Evolutionary conservation across 2,888 invertebrate species (phyloP), one percentile per base, ranked within the genome.

Genomic region (Lamproptera curius): DNA sequence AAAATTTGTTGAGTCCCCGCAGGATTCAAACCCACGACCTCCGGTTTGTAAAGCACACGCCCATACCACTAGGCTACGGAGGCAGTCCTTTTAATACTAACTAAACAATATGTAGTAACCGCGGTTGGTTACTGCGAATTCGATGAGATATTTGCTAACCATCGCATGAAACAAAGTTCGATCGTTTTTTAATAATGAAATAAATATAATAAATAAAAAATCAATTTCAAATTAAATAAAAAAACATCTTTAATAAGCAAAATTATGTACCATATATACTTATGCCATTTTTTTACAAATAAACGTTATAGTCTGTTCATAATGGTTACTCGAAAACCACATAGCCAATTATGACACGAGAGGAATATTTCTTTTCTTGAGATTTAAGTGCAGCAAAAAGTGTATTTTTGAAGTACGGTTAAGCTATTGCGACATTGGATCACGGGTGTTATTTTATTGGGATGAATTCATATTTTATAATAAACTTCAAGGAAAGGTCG

Each of bases 381-480:
- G n/a, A 28, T 17, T 36, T 14, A 39, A 16, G 15, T 28, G 26
- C 16, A 11, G 41, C 43, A 56, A 47, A 49, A 20, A 55, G 51
- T n/a, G 35, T 14, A 42, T 41, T 42, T 40, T 42, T 46, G 11
- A 23, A 54, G 54, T 57, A 56, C 51, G 50, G 20, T 52, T 49
- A 58, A 58, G 59, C 55, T 56, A 63, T 63, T 63, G 62, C 68
- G 63, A 65, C 70, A 75, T 71, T 76, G 70, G 70, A 70, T 65
- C 69, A 70, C 67, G 65, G 63, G 56, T 41, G 35, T 61, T 70
- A 75, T 76, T 73, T 71, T 74, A 73, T 73, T 67, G 69, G 63
- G 65, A 59, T 59, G 57, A 63, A 39, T 16, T 34, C 59, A 67
- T 63, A 65, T 65, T 48, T 47, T 43, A 28, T 28, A 10, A 28